phyloP scores from a whole-genome alignment of 1,140 invertebrate species.

The Neoseiulus cucumeris region DNA sequence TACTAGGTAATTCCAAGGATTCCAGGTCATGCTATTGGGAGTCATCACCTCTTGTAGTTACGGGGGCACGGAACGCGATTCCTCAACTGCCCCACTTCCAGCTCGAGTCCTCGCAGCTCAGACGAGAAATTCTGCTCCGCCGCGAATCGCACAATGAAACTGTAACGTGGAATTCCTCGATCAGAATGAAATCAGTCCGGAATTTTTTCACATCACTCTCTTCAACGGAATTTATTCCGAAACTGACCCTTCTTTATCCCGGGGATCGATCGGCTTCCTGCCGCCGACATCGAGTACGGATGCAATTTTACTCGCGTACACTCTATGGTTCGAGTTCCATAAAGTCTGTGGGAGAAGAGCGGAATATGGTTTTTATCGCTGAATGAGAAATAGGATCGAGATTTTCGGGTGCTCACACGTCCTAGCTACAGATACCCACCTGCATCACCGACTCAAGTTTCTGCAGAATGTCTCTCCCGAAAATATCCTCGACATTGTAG shows the following conservation, averaged over 20 bases:
- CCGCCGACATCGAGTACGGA: slow-evolving; percentile 62
- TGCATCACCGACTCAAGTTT: slow-evolving; percentile 48
- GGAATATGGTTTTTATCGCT: too few species aligned
- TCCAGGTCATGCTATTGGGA: too few species aligned
- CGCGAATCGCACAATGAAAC: slow-evolving; percentile 55
- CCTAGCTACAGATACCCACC: slow-evolving; percentile 11
- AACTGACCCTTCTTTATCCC: slow-evolving; percentile 60
- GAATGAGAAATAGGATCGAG: too few species aligned
- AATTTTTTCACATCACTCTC: too few species aligned
- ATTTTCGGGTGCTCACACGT: background rate
- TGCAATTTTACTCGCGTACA: slow-evolving; percentile 59
- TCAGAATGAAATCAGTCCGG: too few species aligned
- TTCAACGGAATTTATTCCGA: too few species aligned
- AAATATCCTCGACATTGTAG: slow-evolving; percentile 59
- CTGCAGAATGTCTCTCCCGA: slow-evolving; percentile 42
- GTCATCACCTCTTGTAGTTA: slow-evolving; percentile 41
- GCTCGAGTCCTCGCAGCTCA: slow-evolving; percentile 47
- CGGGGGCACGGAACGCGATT: slow-evolving; percentile 48
- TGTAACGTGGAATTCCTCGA: slow-evolving; percentile 28
- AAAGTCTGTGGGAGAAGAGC: slow-evolving; percentile 24
- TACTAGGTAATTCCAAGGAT: too few species aligned
- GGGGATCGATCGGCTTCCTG: slow-evolving; percentile 51
- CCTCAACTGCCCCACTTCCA: slow-evolving; percentile 56
- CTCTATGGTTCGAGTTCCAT: slow-evolving; percentile 38
- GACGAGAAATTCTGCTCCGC: slow-evolving; percentile 49